Evolutionary conservation across 2,113 vertebrate species (phyloP).

Genomic region (Grammomys surdaster): DNA sequence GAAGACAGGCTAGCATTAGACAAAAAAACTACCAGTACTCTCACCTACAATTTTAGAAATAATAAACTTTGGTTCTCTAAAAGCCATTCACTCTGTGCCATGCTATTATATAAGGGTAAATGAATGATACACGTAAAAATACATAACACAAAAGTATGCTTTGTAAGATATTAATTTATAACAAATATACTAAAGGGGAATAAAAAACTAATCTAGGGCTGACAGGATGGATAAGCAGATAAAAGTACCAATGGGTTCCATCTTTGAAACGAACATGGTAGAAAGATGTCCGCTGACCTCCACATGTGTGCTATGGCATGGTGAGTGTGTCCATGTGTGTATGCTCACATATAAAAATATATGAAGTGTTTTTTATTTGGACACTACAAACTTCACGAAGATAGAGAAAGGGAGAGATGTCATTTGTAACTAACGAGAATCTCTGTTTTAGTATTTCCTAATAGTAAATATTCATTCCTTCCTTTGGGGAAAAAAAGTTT

Average conservation of each 20-base stretch:
- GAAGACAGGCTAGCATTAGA: neutral
- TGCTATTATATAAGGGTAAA: neutral
- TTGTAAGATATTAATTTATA: conserved; percentile 5
- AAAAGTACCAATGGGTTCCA: neutral
- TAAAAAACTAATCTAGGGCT: neutral
- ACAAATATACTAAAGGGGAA: neutral
- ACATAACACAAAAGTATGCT: neutral
- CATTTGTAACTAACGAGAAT: neutral
- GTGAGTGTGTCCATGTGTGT: neutral
- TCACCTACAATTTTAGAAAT: neutral
- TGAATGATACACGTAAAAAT: neutral
- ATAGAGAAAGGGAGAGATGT: neutral
- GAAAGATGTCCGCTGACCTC: neutral
- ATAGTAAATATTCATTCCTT: neutral
- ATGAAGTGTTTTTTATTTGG: neutral
- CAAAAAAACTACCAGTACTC: neutral
- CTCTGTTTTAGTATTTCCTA: conserved; percentile 22
- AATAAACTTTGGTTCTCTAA: neutral
- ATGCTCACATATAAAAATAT: neutral
- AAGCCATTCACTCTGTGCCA: neutral
- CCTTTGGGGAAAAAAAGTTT: neutral
- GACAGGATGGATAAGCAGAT: neutral
- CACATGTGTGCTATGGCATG: neutral
- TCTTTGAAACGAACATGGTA: neutral
- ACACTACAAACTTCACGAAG: neutral